Evolutionary conservation across 2,113 vertebrate genomes (phyloP), one percentile per base, ranked within the genome.

Genomic region (Recurvirostra avosetta): DNA sequence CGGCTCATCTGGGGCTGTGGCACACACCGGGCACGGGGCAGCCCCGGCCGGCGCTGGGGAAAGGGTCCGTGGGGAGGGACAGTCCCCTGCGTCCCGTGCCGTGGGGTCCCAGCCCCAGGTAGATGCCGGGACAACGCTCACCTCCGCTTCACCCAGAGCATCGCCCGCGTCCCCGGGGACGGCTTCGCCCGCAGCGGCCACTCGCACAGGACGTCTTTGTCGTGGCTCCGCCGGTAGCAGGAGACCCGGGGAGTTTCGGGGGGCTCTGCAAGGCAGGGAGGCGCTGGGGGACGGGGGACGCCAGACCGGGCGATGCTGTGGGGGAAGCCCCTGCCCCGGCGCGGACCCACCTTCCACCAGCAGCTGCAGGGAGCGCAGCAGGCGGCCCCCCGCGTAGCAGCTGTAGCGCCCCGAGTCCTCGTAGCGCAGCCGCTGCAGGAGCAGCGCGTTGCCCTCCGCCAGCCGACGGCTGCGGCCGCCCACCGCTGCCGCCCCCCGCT

Each of bases 311-410:
- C 0, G 2, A 1, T 4, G 27, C 61, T 30, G 8, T 1, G 2
- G 14, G 65, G 40, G 61, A 11, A 40, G 6, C 36, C 29, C 22
- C 63, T 1, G 3, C 34, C 4, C 61, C 12, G 5, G 50, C 12
- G 5, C 0, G 22, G 4, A 73, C 98, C 97, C 91, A 98, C 98
- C 98, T 52, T 97, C 97, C 36, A 98, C 97, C 59, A 98, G 80
- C 76, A 98, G 73, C 8, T 7, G 86, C 75, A 98, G 73, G 6
- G 84, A 76, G 19, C 91, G 93, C 3, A 78, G 74, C 1, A 3
- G 38, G 11, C 0, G 91, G 8, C 63, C 77, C 0, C 83, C 92
- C 32, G 4, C 12, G 3, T 56, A 94, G 91, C 98, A 98, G 1
- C 82, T 76, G 61, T 98, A 98, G 80, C 45, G 91, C 16, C 98